phyloP scores from a whole-genome alignment of 2,888 invertebrate genomes.

The Lymantria dispar region DNA sequence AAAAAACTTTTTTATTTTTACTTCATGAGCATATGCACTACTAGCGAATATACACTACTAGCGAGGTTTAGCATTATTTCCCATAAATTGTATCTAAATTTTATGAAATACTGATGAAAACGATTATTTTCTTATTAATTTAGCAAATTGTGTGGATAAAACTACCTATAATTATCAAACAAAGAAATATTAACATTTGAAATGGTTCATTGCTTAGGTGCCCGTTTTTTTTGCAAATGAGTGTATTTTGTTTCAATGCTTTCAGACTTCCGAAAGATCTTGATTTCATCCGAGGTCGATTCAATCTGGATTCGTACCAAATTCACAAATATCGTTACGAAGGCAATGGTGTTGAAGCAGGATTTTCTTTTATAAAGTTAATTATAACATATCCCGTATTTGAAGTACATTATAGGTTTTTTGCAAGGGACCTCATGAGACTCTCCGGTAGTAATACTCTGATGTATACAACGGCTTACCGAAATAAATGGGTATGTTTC shows the following conservation, averaged over 20 bases:
- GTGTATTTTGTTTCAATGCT: conserved; percentile 11
- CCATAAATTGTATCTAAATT: too few relatives aligned
- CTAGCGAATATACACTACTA: too few relatives aligned
- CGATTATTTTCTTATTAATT: too few relatives aligned
- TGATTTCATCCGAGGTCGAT: conserved; percentile 55
- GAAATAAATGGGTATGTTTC: conserved; percentile 63
- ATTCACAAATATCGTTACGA: conserved; percentile 56
- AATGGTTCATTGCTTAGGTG: too few relatives aligned
- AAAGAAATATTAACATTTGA: too few relatives aligned
- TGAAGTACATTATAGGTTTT: conserved; percentile 77
- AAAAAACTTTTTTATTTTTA: too few relatives aligned
- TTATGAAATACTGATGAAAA: too few relatives aligned
- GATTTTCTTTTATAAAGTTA: conserved; percentile 49
- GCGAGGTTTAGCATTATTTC: too few relatives aligned
- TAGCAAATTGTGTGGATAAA: too few relatives aligned
- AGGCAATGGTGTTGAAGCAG: conserved; percentile 39
- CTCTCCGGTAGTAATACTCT: conserved; percentile 65
- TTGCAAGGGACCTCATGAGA: conserved; percentile 84
- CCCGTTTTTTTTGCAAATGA: too few relatives aligned
- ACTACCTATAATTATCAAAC: too few relatives aligned
- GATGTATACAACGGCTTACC: conserved; percentile 65
- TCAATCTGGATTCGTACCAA: conserved; percentile 54
- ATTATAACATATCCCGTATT: conserved; percentile 82
- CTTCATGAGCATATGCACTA: too few relatives aligned
- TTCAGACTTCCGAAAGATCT: conserved; percentile 57